Evolutionary conservation across 1,140 invertebrate genomes (phyloP).

Genomic region (Capitella teleta): DNA sequence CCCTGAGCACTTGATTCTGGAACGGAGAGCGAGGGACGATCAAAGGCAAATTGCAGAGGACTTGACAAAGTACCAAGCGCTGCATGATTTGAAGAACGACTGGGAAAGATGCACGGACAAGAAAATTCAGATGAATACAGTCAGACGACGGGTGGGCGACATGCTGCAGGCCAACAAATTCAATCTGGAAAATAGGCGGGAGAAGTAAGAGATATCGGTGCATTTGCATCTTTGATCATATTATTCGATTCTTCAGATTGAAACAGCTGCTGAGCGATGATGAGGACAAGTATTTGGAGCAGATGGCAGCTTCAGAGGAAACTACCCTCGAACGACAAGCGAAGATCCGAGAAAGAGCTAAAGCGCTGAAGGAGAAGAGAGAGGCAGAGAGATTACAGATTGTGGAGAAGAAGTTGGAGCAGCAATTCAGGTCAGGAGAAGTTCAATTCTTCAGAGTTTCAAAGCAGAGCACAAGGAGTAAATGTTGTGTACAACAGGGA

Average conservation of each 20-base stretch:
- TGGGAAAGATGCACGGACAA: conserved; percentile 33
- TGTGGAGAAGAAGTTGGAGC: conserved; percentile 40
- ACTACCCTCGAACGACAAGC: conserved; percentile 37
- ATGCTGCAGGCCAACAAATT: conserved; percentile 25
- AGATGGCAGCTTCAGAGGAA: conserved; percentile 36
- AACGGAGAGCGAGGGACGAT: conserved; percentile 29
- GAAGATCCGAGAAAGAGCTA: conserved; percentile 38
- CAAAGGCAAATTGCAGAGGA: conserved; percentile 20
- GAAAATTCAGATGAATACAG: conserved; percentile 26
- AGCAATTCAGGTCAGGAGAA: conserved; percentile 35
- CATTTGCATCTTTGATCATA: no score
- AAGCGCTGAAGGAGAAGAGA: conserved; percentile 34
- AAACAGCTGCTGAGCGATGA: conserved; percentile 25
- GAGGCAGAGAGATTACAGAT: conserved; percentile 31
- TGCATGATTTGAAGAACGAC: conserved; percentile 34
- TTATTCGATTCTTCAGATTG: no score
- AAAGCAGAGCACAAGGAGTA: no score
- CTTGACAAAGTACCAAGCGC: conserved; percentile 23
- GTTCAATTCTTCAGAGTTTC: neutral
- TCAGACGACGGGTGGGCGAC: conserved; percentile 23
- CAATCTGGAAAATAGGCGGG: conserved; percentile 30
- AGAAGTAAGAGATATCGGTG: no score
- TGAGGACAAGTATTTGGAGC: conserved; percentile 23
- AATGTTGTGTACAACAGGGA: conserved; percentile 21
- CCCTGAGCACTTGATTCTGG: conserved; percentile 32